Evolutionary conservation across 2,888 invertebrate species (phyloP).

Genomic region (Exocentrus adspersus): DNA sequence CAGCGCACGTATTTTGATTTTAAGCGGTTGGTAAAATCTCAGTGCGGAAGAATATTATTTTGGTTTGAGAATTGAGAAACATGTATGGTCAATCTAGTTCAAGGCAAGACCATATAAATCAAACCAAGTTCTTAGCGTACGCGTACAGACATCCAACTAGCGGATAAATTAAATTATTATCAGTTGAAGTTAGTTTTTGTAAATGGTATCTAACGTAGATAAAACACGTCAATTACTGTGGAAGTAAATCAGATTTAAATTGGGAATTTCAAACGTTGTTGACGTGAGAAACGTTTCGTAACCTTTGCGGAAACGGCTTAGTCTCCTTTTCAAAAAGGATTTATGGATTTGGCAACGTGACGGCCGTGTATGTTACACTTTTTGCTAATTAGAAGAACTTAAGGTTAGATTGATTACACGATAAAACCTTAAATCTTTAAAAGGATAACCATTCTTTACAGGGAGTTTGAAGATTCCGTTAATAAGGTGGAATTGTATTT

Average conservation of each 20-base stretch:
- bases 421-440: too few species aligned
- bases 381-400: constrained; percentile 7
- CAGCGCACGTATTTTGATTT: constrained; percentile 25
- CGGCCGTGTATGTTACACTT: not conserved
- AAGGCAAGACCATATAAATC: constrained; percentile 37
- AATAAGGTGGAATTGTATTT: too few species aligned
- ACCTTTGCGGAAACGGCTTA: constrained; percentile 43
- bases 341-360: constrained; percentile 31
- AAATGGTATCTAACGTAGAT: constrained; percentile 55
- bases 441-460: too few species aligned
- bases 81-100: constrained; percentile 45
- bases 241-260: constrained; percentile 55
- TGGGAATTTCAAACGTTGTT: constrained; percentile 46
- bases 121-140: constrained; percentile 30
- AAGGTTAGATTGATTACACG: not conserved
- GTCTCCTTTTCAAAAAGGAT: constrained; percentile 32
- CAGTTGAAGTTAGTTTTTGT: too few species aligned
- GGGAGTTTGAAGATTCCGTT: too few species aligned
- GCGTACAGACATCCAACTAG: constrained; percentile 45
- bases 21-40: constrained; percentile 27
- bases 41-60: constrained; percentile 44
- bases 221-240: constrained; percentile 56
- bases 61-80: constrained; percentile 49
- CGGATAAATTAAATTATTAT: constrained; percentile 51
- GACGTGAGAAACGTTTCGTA: constrained; percentile 52